phyloP scores from a whole-genome alignment of 1,140 invertebrate species.

The Macrobrachium nipponense region DNA sequence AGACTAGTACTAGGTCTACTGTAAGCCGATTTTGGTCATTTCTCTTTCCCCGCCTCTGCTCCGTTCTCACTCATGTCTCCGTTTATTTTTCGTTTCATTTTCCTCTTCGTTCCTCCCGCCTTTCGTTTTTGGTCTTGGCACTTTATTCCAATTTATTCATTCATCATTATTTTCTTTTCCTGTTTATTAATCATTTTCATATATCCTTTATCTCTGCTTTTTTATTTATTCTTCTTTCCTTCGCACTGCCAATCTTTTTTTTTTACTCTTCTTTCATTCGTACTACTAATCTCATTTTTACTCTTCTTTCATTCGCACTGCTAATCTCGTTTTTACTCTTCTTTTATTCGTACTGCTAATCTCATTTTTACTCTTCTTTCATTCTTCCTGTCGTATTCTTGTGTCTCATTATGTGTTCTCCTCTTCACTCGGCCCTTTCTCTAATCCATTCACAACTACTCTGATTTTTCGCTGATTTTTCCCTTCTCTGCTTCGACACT shows the following conservation, averaged over 20 bases:
- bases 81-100: background rate
- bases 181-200: too few species aligned
- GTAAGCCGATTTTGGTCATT: background rate
- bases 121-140: background rate
- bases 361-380: background rate
- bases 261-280: too few species aligned
- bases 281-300: too few species aligned
- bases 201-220: too few species aligned
- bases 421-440: background rate
- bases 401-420: background rate
- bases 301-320: too few species aligned
- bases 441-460: too few species aligned
- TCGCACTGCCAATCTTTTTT: too few species aligned
- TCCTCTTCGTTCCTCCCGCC: background rate
- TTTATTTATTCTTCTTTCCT: too few species aligned
- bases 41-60: background rate
- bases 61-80: background rate
- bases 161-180: conserved; percentile 4
- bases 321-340: too few species aligned
- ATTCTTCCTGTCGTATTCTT: background rate
- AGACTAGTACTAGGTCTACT: too few species aligned
- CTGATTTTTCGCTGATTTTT: background rate
- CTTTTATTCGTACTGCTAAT: too few species aligned
- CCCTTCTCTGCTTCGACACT: background rate
- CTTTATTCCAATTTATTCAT: conserved; percentile 12